Percentiles rank a stretch among this genome's conserved stretches.
These are phyloP conservation scores for Mus spretus DNA, from an alignment of 2,797 vertebrate genomes.

Conservation along the genomic window DNA sequence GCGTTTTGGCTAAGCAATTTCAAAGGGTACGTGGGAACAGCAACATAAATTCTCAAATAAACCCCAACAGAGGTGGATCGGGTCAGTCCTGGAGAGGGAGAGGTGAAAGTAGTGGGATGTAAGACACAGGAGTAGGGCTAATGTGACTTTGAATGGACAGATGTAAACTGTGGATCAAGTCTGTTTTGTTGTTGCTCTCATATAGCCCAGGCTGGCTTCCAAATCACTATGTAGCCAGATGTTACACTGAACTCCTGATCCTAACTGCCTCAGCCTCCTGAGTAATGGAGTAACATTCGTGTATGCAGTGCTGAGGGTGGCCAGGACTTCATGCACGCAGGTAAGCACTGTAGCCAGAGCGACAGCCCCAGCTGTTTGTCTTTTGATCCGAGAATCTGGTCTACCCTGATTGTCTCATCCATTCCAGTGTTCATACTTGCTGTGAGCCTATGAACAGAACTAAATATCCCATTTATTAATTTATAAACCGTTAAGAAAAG, in stretches of 20 bases:
- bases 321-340: background rate
- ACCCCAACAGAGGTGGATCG: background rate
- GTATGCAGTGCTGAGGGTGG: background rate
- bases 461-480: slow-evolving; percentile 76
- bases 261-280: background rate
- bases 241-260: background rate
- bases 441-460: slow-evolving; percentile 80
- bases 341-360: background rate
- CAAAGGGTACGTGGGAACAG: background rate
- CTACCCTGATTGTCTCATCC: slow-evolving; percentile 63
- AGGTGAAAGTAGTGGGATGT: rapidly evolving
- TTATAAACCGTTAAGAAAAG: slow-evolving; percentile 79
- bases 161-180: background rate
- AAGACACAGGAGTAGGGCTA: background rate
- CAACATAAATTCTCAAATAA: background rate
- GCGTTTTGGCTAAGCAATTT: background rate
- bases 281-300: background rate
- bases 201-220: background rate
- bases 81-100: background rate
- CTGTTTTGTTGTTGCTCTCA: background rate
- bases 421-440: slow-evolving; percentile 79
- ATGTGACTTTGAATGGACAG: background rate
- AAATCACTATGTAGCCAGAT: background rate
- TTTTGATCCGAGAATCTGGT: slow-evolving; percentile 58
- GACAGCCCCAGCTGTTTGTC: background rate